These are phyloP conservation scores for Suillia variegata DNA, from an alignment of 2,888 invertebrate species.

Conservation along the genomic window DNA sequence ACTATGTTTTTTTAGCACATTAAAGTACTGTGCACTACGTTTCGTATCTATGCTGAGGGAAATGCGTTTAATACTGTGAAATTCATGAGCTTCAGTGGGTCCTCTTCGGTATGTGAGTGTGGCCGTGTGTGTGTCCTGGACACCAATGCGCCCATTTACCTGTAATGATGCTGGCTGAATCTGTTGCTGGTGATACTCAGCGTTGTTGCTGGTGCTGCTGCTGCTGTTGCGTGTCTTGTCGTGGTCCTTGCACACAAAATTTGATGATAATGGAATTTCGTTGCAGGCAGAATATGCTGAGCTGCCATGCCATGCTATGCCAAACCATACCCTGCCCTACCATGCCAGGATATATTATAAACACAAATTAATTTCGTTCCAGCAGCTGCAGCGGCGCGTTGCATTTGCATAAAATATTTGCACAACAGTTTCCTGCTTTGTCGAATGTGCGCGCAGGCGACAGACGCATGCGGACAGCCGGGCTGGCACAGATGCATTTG, in stretches of 20 bases:
- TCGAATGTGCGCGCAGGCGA: conserved; percentile 17
- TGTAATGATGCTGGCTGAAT: conserved; percentile 1
- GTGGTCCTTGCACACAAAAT: not conserved
- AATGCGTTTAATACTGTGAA: not conserved
- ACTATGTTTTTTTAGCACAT: too few species aligned
- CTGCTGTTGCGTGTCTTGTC: not conserved
- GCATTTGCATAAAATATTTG: conserved; percentile 58
- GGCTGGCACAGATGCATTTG: conserved; percentile 30
- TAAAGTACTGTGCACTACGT: too few species aligned
- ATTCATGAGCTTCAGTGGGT: not conserved
- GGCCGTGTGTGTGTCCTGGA: not conserved
- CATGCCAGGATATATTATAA: conserved; percentile 54
- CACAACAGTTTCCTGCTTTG: conserved; percentile 47
- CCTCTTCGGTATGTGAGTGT: not conserved
- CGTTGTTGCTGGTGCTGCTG: too few species aligned
- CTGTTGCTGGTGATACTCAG: too few species aligned
- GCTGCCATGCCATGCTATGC: conserved; percentile 17
- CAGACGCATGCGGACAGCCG: conserved; percentile 6
- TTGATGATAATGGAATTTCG: conserved; percentile 11
- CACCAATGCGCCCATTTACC: not conserved
- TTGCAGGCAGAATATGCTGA: not conserved
- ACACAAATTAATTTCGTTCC: conserved; percentile 55
- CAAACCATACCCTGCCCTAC: too few species aligned
- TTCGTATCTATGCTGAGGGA: too few species aligned
- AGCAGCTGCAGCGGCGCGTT: conserved; percentile 42